A percentile compares a stretch with the other conserved stretches of the same genome.
phyloP scores from a whole-genome alignment of 2,113 vertebrate species.

The Uria lomvia region DNA sequence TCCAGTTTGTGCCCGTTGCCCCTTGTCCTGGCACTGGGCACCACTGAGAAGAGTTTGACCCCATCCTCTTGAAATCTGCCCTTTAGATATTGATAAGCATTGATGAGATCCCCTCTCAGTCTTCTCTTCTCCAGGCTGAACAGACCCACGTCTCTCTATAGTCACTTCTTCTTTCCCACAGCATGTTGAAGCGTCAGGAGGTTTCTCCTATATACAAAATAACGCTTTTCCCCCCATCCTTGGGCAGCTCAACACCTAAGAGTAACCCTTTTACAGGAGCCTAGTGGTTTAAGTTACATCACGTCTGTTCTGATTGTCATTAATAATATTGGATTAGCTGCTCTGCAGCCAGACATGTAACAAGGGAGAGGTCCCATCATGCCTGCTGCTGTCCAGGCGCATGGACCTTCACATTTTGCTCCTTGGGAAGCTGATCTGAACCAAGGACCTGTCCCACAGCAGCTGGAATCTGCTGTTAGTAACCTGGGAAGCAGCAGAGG shows the following conservation, averaged over 20 bases:
- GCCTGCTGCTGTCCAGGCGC: not conserved
- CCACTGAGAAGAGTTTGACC: no score
- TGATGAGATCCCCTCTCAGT: no score
- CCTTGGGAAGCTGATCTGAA: not conserved
- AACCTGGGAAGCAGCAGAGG: not conserved
- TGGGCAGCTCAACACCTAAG: not conserved
- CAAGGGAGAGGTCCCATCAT: not conserved
- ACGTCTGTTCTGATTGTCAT: not conserved
- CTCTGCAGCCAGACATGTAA: not conserved
- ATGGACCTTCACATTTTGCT: not conserved
- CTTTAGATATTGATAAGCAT: no score
- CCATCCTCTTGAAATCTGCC: no score
- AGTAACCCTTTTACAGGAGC: not conserved
- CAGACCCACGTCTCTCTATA: no score
- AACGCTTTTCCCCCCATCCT: not conserved
- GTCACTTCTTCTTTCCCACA: not conserved
- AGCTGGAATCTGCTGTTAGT: not conserved
- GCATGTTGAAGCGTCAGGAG: not conserved
- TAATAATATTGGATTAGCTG: not conserved
- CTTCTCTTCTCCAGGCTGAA: no score
- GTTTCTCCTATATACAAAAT: not conserved
- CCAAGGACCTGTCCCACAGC: not conserved
- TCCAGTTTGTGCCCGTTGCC: no score
- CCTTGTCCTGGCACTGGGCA: no score
- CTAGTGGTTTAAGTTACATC: not conserved